phyloP scores from a whole-genome alignment of 2,113 vertebrate genomes.

The Oreotrochilus melanogaster region DNA sequence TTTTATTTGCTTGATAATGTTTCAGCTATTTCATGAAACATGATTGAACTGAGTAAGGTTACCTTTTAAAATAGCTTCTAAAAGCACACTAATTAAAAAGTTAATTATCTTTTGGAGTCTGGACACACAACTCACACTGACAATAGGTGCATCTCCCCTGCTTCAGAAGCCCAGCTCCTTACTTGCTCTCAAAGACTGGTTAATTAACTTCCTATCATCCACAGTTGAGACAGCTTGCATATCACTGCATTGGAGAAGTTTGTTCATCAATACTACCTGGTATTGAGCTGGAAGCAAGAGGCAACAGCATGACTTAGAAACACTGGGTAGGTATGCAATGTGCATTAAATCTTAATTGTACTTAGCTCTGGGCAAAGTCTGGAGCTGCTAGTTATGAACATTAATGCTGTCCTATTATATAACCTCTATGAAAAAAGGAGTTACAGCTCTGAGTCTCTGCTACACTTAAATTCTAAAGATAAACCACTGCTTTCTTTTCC shows the following conservation, averaged over 20 bases:
- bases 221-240: neutral
- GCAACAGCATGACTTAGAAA: fast-evolving
- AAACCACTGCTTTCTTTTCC: neutral
- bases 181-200: neutral
- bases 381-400: neutral
- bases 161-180: neutral
- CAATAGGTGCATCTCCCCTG: neutral
- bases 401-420: neutral
- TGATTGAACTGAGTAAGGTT: neutral
- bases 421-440: neutral
- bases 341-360: neutral
- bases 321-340: neutral
- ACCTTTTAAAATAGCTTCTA: neutral
- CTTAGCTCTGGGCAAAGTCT: neutral
- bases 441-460: neutral
- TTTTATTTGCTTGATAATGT: neutral
- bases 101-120: neutral
- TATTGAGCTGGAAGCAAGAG: neutral
- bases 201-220: neutral
- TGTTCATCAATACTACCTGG: neutral
- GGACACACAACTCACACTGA: neutral
- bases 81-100: neutral
- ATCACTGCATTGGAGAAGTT: neutral
- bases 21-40: neutral
- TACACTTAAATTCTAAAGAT: neutral